These are phyloP conservation scores for Proterorhinus semilunaris DNA, from an alignment of 2,113 vertebrate genomes.

Conservation along the genomic window DNA sequence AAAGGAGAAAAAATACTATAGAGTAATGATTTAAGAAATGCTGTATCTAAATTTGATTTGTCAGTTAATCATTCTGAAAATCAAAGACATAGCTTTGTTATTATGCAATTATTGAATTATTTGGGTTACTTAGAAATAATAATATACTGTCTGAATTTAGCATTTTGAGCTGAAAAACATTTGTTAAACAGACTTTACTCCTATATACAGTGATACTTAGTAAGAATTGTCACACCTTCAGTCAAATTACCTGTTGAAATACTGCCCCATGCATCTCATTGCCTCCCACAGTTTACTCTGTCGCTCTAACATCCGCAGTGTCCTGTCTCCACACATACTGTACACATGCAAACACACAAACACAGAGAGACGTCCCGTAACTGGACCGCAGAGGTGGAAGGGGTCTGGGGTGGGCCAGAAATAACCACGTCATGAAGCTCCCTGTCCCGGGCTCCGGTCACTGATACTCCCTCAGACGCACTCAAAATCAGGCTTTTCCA, in stretches of 20 bases:
- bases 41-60: no score
- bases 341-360: conserved; percentile 19
- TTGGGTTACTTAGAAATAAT: no score
- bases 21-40: no score
- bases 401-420: conserved; percentile 68
- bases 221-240: no score
- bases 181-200: no score
- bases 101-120: no score
- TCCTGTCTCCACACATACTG: conserved; percentile 9
- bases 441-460: conserved; percentile 56
- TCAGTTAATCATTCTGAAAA: no score
- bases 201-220: no score
- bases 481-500: conserved; percentile 18
- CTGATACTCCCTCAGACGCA: conserved; percentile 23
- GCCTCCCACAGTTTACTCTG: conserved; percentile 7
- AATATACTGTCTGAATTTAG: no score
- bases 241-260: conserved; percentile 19
- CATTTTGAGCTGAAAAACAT: no score
- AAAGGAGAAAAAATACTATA: no score
- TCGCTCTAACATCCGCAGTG: conserved; percentile 9
- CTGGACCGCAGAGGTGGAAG: conserved; percentile 71
- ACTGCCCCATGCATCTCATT: conserved; percentile 6
- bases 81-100: no score
- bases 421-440: conserved; percentile 75
- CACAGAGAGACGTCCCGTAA: conserved; percentile 59